Percentiles rank a stretch among this genome's conserved stretches.
phyloP scores from a whole-genome alignment of 1,140 invertebrate genomes.

The Thaumetopoea pityocampa region DNA sequence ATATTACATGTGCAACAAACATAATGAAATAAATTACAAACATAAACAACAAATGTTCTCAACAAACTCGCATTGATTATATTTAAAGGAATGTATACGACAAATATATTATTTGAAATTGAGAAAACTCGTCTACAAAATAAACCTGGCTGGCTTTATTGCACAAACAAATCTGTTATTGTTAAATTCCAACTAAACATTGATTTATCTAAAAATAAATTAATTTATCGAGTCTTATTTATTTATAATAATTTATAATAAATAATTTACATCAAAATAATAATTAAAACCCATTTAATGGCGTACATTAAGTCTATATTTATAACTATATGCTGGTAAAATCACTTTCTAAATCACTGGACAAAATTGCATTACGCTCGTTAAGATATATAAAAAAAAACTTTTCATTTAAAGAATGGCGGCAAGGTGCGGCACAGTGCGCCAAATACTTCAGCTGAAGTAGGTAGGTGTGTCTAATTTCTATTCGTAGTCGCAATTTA shows the following conservation, averaged over 20 bases:
- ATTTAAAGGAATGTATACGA: slow-evolving; percentile 58
- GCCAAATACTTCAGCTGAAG: too few species aligned
- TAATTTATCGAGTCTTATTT: slow-evolving; percentile 24
- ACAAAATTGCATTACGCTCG: slow-evolving; percentile 1
- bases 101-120: slow-evolving; percentile 9
- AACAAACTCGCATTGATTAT: slow-evolving; percentile 40
- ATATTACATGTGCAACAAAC: slow-evolving; percentile 37
- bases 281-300: slow-evolving; percentile 22
- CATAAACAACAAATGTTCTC: slow-evolving; percentile 51
- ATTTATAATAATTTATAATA: slow-evolving; percentile 21
- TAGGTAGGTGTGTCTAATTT: too few species aligned
- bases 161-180: slow-evolving; percentile 52
- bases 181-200: slow-evolving; percentile 2
- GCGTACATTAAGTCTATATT: slow-evolving; percentile 10
- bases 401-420: too few species aligned
- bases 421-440: too few species aligned
- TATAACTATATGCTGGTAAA: slow-evolving; percentile 10
- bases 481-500: too few species aligned
- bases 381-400: too few species aligned
- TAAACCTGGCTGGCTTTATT: slow-evolving; percentile 44
- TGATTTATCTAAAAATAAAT: slow-evolving; percentile 23
- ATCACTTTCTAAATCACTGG: slow-evolving; percentile 14
- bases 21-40: slow-evolving; percentile 43
- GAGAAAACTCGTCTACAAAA: slow-evolving; percentile 20
- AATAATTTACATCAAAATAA: slow-evolving; percentile 20